phyloP scores from a whole-genome alignment of 2,888 invertebrate species.

The Pogonocherus hispidulus region DNA sequence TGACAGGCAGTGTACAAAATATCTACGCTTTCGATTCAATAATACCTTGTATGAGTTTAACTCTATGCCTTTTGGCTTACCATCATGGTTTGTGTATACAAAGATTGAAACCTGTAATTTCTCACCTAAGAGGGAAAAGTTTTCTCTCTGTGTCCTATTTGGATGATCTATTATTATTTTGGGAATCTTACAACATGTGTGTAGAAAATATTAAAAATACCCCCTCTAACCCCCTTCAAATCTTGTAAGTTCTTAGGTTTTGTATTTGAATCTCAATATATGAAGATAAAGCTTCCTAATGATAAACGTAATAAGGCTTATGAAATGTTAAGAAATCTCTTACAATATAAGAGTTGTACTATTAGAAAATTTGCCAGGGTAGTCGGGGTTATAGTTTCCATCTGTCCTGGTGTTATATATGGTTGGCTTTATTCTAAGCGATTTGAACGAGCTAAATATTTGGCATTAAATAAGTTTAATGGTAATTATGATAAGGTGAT shows the following conservation, averaged over 20 bases:
- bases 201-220: slow-evolving; percentile 22
- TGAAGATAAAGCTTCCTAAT: not conserved
- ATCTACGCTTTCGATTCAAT: not conserved
- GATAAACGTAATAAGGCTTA: slow-evolving; percentile 1
- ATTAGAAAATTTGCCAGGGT: not conserved
- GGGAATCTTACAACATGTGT: not conserved
- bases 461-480: not conserved
- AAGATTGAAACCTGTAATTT: slow-evolving; percentile 13
- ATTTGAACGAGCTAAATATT: slow-evolving; percentile 22
- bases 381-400: not conserved
- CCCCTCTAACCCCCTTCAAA: not conserved
- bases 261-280: slow-evolving; percentile 1
- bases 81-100: slow-evolving; percentile 17
- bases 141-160: slow-evolving; percentile 25
- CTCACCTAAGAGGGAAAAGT: not conserved
- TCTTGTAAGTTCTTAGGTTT: slow-evolving; percentile 26
- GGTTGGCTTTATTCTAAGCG: slow-evolving; percentile 9
- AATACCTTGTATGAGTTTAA: not conserved
- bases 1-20: not conserved
- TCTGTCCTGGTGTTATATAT: not conserved
- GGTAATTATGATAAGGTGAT: slow-evolving; percentile 18
- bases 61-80: not conserved
- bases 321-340: not conserved
- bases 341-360: not conserved
- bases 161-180: slow-evolving; percentile 17